These are phyloP conservation scores for Coecobrya sp. DNA, from an alignment of 2,888 invertebrate species.

Conservation along the genomic window DNA sequence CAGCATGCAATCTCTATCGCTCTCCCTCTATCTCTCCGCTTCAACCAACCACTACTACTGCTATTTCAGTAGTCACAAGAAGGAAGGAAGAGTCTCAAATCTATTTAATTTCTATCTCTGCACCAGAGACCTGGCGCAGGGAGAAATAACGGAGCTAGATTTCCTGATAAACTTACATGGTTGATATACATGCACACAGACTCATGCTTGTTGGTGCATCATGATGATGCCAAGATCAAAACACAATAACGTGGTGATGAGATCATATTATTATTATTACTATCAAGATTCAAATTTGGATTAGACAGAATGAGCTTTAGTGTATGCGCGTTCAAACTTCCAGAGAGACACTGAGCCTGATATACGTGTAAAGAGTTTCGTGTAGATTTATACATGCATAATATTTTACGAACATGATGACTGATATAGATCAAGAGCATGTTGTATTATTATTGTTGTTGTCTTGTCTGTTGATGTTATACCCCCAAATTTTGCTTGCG, in stretches of 20 bases:
- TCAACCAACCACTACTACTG: neutral
- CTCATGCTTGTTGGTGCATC: neutral
- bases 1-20: slow-evolving; percentile 26
- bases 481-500: slow-evolving; percentile 29
- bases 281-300: slow-evolving; percentile 78
- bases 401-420: slow-evolving; percentile 56
- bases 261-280: slow-evolving; percentile 68
- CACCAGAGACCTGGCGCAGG: slow-evolving; percentile 34
- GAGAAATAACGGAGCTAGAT: slow-evolving; percentile 56
- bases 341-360: slow-evolving; percentile 19
- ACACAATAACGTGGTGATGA: slow-evolving; percentile 76
- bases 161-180: slow-evolving; percentile 30
- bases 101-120: slow-evolving; percentile 71
- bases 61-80: slow-evolving; percentile 29
- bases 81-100: slow-evolving; percentile 55
- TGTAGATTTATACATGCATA: neutral
- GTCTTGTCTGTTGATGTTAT: slow-evolving; percentile 57
- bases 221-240: slow-evolving; percentile 67
- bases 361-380: slow-evolving; percentile 30
- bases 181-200: neutral
- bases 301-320: slow-evolving; percentile 27
- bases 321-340: slow-evolving; percentile 25
- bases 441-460: slow-evolving; percentile 71
- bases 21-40: slow-evolving; percentile 3
- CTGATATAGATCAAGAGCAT: slow-evolving; percentile 74